A percentile compares a stretch with the other conserved stretches of the same genome.
Conservation (phyloP, 2,797 vertebrate genomes). For the Sarcophilus harrisii region DNA sequence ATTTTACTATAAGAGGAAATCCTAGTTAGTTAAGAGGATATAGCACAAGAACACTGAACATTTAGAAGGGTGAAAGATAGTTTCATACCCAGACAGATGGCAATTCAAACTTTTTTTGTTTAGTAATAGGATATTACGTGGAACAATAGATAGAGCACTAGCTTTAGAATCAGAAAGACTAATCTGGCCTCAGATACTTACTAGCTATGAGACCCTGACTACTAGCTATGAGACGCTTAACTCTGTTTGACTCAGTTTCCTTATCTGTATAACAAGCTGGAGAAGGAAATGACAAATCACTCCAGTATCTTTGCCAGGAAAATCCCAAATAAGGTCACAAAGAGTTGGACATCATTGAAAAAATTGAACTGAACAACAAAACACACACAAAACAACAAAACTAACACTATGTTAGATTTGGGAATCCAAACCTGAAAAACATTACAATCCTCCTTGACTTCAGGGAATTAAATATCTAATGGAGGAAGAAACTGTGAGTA, state of each 20-base stretch:
- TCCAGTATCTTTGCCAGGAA: not conserved
- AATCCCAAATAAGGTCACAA: not conserved
- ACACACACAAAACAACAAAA: no score
- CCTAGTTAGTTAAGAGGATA: not conserved
- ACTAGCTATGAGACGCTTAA: not conserved
- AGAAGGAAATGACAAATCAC: not conserved
- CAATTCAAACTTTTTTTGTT: not conserved
- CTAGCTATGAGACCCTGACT: not conserved
- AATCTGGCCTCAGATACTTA: not conserved
- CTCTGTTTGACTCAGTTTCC: not conserved
- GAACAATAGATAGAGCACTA: not conserved
- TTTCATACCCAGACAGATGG: not conserved
- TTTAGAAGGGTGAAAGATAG: not conserved
- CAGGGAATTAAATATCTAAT: not conserved
- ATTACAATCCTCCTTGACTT: not conserved
- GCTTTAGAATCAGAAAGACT: not conserved
- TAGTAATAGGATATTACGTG: no score
- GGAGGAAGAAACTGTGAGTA: not conserved
- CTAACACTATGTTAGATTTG: not conserved
- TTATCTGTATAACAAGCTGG: not conserved
- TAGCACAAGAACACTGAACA: not conserved
- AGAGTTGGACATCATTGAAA: not conserved
- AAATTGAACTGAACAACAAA: not conserved
- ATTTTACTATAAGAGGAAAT: not conserved
- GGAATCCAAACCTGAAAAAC: not conserved